These are phyloP conservation scores for Podilymbus podiceps DNA, from an alignment of 2,113 vertebrate genomes.

Conservation along the genomic window DNA sequence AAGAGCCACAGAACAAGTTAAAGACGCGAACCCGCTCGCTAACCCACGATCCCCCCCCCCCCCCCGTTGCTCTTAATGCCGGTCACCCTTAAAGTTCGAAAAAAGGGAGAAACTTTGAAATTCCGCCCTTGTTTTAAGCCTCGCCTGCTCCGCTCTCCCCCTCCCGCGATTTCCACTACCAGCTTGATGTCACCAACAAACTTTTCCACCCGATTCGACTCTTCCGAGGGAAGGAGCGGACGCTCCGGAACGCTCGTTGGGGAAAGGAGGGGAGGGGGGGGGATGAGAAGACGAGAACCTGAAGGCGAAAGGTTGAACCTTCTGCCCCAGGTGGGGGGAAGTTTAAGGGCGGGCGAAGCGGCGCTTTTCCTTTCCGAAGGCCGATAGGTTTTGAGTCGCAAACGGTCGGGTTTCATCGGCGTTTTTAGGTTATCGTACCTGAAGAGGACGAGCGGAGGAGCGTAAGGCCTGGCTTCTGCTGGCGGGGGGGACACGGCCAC, in stretches of 20 bases:
- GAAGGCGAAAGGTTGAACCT: too few relatives aligned
- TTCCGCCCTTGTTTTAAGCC: background rate
- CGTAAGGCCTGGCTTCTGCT: background rate
- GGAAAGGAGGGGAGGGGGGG: background rate
- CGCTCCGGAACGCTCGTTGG: fast-evolving
- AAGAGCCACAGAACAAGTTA: background rate
- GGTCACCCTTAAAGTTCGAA: fast-evolving
- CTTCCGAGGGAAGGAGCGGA: background rate
- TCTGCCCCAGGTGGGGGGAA: background rate
- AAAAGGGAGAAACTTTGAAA: background rate
- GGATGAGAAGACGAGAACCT: fast-evolving
- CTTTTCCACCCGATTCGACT: background rate
- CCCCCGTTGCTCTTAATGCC: fast-evolving
- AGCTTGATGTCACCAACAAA: background rate
- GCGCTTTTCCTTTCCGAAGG: fast-evolving
- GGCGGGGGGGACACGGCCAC: background rate
- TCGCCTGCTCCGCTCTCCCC: background rate
- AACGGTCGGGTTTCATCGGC: fast-evolving
- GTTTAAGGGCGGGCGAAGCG: fast-evolving
- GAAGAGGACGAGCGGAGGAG: background rate
- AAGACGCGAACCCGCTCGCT: background rate
- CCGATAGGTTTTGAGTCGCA: background rate
- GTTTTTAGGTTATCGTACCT: background rate
- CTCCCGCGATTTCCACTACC: background rate
- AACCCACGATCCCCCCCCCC: too few relatives aligned